Evolutionary conservation across 2,888 invertebrate genomes (phyloP).

Genomic region (Parnassius apollo): DNA sequence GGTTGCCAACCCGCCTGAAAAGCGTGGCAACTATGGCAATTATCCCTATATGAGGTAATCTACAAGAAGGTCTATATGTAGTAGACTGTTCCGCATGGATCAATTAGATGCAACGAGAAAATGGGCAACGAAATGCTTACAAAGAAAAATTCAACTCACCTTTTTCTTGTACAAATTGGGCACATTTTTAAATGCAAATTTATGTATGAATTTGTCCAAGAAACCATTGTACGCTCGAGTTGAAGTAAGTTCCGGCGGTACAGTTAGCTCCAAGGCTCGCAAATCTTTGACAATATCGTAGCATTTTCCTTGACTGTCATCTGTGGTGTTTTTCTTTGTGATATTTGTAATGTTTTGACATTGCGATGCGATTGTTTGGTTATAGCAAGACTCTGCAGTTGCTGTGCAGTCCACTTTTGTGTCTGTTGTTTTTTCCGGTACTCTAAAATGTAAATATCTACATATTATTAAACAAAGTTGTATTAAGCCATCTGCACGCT

Average conservation of each 20-base stretch:
- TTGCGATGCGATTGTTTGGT: background rate
- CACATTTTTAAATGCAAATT: constrained; percentile 20
- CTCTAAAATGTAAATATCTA: background rate
- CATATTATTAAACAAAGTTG: background rate
- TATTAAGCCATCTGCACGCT: background rate
- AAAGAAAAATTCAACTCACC: constrained; percentile 6
- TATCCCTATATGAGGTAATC: too few species aligned
- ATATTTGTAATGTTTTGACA: background rate
- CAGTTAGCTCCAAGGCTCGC: constrained; percentile 8
- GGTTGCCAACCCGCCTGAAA: too few species aligned
- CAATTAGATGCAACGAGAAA: background rate
- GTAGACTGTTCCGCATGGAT: too few species aligned
- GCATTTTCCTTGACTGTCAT: background rate
- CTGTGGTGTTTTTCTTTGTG: background rate
- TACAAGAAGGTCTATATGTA: too few species aligned
- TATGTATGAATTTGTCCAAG: constrained; percentile 18
- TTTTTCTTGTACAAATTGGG: constrained; percentile 4
- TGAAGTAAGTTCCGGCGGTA: constrained; percentile 6
- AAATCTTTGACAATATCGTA: constrained; percentile 20
- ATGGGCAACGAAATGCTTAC: background rate
- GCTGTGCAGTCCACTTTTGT: background rate
- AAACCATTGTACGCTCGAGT: constrained; percentile 3
- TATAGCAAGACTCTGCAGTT: background rate
- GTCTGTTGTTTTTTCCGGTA: background rate
- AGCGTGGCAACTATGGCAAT: too few species aligned